Percentiles rank a stretch among this genome's conserved stretches.
These are phyloP conservation scores for Porites rus DNA, from an alignment of 92 coral and sea anemone genomes.

Conservation along the genomic window DNA sequence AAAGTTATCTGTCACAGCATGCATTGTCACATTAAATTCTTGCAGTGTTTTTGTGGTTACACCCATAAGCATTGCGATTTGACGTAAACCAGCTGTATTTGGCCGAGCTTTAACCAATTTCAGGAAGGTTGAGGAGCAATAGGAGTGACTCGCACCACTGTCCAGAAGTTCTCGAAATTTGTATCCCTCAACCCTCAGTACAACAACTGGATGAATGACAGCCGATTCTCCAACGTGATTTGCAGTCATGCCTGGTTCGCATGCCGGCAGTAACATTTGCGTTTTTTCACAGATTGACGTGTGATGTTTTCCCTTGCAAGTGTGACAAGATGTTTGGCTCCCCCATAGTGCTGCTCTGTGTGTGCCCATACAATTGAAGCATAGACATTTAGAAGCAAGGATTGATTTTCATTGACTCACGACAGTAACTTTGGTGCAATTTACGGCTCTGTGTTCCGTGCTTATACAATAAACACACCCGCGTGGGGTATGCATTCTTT, in stretches of 20 bases:
- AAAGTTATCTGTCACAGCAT: conserved; percentile 41
- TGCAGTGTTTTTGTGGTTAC: conserved; percentile 60
- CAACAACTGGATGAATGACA: conserved; percentile 55
- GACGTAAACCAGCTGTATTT: conserved; percentile 41
- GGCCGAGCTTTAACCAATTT: conserved; percentile 59
- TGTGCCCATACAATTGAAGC: conserved; percentile 63
- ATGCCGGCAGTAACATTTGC: neutral
- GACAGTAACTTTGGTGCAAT: conserved; percentile 43
- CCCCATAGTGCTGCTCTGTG: conserved; percentile 47
- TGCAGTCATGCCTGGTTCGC: conserved; percentile 42
- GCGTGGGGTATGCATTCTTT: conserved; percentile 12
- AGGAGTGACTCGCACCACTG: conserved; percentile 66
- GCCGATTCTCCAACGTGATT: conserved; percentile 18
- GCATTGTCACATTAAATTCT: conserved; percentile 49
- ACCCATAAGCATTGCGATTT: conserved; percentile 67
- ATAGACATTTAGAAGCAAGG: conserved; percentile 22
- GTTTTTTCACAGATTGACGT: conserved; percentile 55
- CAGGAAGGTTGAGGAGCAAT: conserved; percentile 58
- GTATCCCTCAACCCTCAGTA: conserved; percentile 23
- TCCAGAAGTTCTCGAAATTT: conserved; percentile 68
- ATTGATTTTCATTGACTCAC: conserved; percentile 21
- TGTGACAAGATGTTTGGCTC: conserved; percentile 51
- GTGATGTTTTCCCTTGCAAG: conserved; percentile 57
- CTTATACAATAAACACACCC: conserved; percentile 51
- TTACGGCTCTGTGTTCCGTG: conserved; percentile 4